Evolutionary conservation across 2,888 invertebrate species (phyloP).

Genomic region (Oxystoma pomonae): DNA sequence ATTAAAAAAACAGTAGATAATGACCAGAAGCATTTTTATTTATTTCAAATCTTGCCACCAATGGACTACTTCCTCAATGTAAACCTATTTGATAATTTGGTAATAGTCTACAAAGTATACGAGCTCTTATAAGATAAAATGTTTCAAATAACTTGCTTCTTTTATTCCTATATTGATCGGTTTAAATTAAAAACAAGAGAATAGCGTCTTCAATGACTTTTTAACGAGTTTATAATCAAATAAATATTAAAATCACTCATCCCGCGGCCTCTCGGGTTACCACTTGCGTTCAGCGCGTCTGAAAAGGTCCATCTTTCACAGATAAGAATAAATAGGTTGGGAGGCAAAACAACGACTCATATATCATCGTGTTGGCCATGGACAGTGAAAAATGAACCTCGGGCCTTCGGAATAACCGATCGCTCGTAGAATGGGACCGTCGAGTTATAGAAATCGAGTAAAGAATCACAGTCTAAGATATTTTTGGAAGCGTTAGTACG

Average conservation of each 20-base stretch:
- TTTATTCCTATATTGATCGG: too few species aligned
- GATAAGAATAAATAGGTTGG: slow-evolving; percentile 19
- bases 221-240: neutral
- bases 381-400: slow-evolving; percentile 41
- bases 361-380: slow-evolving; percentile 35
- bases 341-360: slow-evolving; percentile 32
- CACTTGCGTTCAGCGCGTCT: neutral
- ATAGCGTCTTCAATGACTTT: too few species aligned
- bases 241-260: neutral
- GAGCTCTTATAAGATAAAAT: too few species aligned
- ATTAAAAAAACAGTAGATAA: too few species aligned
- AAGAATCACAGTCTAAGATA: slow-evolving; percentile 22
- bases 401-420: slow-evolving; percentile 29
- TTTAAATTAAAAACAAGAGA: too few species aligned
- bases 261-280: neutral
- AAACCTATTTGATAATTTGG: too few species aligned
- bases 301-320: slow-evolving; percentile 3
- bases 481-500: neutral
- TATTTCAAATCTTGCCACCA: too few species aligned
- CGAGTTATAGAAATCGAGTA: neutral
- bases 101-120: too few species aligned
- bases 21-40: too few species aligned
- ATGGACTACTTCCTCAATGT: too few species aligned
- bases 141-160: too few species aligned
- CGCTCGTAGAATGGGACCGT: slow-evolving; percentile 25